Evolutionary conservation across 2,888 invertebrate species (phyloP).

Genomic region (Torymus auratus): DNA sequence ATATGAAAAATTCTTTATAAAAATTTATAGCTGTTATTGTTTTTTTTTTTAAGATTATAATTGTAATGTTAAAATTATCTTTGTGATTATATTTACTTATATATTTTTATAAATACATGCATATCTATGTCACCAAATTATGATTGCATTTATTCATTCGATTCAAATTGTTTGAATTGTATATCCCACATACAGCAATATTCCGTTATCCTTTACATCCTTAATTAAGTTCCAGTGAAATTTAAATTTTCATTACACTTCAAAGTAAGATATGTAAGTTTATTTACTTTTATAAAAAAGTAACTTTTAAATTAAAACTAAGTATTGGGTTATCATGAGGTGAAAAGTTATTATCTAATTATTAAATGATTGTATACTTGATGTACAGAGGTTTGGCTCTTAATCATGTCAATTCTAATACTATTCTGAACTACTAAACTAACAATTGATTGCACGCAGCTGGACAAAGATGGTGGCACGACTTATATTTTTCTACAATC

Average conservation of each 20-base stretch:
- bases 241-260: conserved; percentile 14
- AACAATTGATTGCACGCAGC: conserved; percentile 74
- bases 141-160: conserved; percentile 29
- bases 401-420: conserved; percentile 4
- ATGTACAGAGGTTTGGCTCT: not conserved
- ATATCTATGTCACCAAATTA: conserved; percentile 35
- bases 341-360: too few species aligned
- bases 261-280: conserved; percentile 18
- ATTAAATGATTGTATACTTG: not conserved
- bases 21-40: conserved; percentile 10
- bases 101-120: conserved; percentile 53
- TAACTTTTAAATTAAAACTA: not conserved
- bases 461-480: conserved; percentile 69
- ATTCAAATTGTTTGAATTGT: conserved; percentile 43
- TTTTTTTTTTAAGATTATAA: conserved; percentile 17
- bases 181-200: conserved; percentile 8
- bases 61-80: conserved; percentile 26
- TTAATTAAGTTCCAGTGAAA: conserved; percentile 15
- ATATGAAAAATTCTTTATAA: not conserved
- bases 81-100: conserved; percentile 36
- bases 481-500: conserved; percentile 68
- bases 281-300: not conserved
- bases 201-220: conserved; percentile 32
- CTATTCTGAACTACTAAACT: conserved; percentile 37
- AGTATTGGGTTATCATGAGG: too few species aligned